Evolutionary conservation across 2,113 vertebrate species (phyloP).

Genomic region (Pelvicachromis taeniatus): DNA sequence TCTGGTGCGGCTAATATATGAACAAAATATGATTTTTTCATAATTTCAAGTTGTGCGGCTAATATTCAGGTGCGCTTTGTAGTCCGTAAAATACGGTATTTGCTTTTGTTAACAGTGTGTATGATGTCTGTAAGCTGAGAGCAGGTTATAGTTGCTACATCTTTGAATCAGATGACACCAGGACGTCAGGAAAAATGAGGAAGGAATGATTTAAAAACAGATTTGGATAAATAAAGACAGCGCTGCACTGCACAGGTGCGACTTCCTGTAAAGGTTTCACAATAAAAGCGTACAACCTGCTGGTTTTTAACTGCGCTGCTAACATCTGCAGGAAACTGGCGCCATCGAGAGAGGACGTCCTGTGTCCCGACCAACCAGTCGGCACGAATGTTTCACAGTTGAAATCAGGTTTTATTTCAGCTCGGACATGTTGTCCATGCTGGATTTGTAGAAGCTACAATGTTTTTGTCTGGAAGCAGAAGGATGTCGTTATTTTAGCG

Average conservation of each 20-base stretch:
- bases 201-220: not conserved
- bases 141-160: no score
- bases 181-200: not conserved
- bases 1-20: no score
- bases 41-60: no score
- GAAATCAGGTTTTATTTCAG: not conserved
- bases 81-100: no score
- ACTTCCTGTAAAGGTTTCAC: not conserved
- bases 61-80: no score
- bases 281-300: not conserved
- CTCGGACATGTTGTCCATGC: not conserved
- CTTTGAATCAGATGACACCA: not conserved
- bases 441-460: not conserved
- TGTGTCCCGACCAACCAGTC: not conserved
- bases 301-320: not conserved
- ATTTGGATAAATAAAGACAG: not conserved
- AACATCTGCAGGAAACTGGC: not conserved
- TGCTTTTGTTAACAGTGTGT: no score
- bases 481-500: not conserved
- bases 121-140: no score
- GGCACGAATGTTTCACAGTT: not conserved
- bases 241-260: not conserved
- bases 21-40: no score
- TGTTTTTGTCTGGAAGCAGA: no score
- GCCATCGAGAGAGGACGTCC: rapidly evolving